Conservation (phyloP, 1,140 invertebrate genomes). For the Drosophila sp. region DNA sequence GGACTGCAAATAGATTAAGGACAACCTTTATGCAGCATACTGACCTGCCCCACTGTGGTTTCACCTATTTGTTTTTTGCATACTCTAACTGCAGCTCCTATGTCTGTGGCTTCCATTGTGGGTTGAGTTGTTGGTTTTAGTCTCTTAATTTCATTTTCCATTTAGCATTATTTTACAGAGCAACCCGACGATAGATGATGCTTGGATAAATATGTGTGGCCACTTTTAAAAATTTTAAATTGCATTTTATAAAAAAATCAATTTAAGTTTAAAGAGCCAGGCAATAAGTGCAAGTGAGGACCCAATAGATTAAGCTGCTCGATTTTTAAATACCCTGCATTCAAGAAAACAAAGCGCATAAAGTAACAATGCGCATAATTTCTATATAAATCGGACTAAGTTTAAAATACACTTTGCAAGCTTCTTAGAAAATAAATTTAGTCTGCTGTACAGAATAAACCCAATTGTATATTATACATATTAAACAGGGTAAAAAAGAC, state of each 20-base stretch:
- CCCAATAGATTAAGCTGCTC: neutral
- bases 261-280: neutral
- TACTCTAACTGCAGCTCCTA: slow-evolving; percentile 5
- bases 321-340: neutral
- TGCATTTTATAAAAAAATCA: neutral
- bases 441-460: no score
- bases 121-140: neutral
- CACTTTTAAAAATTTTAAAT: neutral
- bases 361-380: no score
- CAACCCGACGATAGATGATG: slow-evolving; percentile 9
- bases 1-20: slow-evolving; percentile 13
- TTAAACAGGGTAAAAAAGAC: neutral
- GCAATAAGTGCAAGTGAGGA: neutral
- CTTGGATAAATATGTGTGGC: slow-evolving; percentile 5
- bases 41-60: slow-evolving; percentile 21
- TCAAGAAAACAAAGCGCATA: neutral
- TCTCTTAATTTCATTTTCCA: slow-evolving; percentile 44
- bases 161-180: slow-evolving; percentile 12
- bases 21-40: neutral
- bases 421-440: no score
- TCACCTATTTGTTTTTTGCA: slow-evolving; percentile 35
- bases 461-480: no score
- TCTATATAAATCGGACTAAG: no score
- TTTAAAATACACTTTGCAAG: no score
- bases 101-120: neutral